Evolutionary conservation across 2,888 invertebrate genomes (phyloP).

Genomic region (Mellilla xanthometata): DNA sequence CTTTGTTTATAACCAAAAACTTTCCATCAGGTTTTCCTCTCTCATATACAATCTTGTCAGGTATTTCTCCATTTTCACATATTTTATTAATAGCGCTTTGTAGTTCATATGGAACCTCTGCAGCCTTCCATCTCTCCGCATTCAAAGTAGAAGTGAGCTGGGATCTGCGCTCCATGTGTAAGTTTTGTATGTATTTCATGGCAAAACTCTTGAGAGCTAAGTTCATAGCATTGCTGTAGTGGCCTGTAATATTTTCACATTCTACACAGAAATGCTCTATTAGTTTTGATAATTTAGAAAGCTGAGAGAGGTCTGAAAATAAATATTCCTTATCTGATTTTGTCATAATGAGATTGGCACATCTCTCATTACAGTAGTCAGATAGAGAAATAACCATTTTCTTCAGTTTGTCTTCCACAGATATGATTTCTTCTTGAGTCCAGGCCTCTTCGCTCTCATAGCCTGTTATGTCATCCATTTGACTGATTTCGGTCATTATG

Average conservation of each 20-base stretch:
- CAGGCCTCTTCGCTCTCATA: constrained; percentile 87
- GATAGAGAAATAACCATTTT: constrained; percentile 92
- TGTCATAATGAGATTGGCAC: constrained; percentile 93
- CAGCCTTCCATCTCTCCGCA: constrained; percentile 96
- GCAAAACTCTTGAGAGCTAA: constrained; percentile 94
- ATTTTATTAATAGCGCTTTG: constrained; percentile 92
- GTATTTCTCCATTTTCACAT: constrained; percentile 77
- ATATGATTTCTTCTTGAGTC: constrained; percentile 85
- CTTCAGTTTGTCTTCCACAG: constrained; percentile 87
- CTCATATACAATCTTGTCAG: constrained; percentile 54
- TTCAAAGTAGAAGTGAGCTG: constrained; percentile 93
- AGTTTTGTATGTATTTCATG: constrained; percentile 93
- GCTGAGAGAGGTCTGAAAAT: constrained; percentile 88
- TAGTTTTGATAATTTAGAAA: constrained; percentile 88
- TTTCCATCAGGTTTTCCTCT: constrained; percentile 76
- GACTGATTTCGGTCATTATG: constrained; percentile 90
- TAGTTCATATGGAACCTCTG: constrained; percentile 94
- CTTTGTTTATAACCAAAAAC: constrained; percentile 85
- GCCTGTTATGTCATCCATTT: constrained; percentile 80
- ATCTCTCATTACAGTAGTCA: constrained; percentile 95
- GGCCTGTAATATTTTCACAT: constrained; percentile 89
- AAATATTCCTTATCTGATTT: constrained; percentile 87
- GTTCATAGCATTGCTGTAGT: constrained; percentile 89
- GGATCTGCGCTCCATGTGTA: constrained; percentile 93
- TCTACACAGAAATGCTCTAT: constrained; percentile 90